Evolutionary conservation across 2,888 invertebrate species (phyloP).

Genomic region (Belgica antarctica): DNA sequence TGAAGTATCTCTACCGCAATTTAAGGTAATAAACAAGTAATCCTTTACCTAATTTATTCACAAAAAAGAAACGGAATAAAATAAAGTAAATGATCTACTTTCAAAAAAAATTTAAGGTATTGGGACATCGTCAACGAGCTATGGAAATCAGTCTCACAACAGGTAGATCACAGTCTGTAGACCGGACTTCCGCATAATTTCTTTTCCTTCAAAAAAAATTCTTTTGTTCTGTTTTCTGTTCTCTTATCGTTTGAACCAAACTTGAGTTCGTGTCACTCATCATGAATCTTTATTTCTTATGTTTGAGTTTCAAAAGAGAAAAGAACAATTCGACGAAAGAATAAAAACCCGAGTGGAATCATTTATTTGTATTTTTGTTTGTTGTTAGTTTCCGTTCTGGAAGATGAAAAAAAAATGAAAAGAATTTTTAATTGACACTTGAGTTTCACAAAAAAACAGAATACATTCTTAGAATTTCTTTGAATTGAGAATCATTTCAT

Average conservation of each 20-base stretch:
- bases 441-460: neutral
- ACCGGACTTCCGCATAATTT: constrained; percentile 42
- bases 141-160: constrained; percentile 96
- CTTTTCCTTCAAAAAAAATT: constrained; percentile 37
- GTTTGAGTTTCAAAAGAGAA: too few species aligned
- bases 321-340: too few species aligned
- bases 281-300: constrained; percentile 10
- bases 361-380: neutral
- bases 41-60: too few species aligned
- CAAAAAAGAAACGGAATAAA: too few species aligned
- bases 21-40: too few species aligned
- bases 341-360: too few species aligned
- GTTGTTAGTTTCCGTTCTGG: too few species aligned
- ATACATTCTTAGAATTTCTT: neutral
- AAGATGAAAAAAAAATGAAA: too few species aligned
- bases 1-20: constrained; percentile 95
- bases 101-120: too few species aligned
- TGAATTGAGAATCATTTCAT: constrained; percentile 1
- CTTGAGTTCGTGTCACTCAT: constrained; percentile 40
- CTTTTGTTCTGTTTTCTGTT: neutral
- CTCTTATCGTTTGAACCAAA: too few species aligned
- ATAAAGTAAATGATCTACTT: too few species aligned
- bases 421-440: neutral
- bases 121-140: constrained; percentile 92
- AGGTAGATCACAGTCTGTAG: constrained; percentile 62